Evolutionary conservation across 2,113 vertebrate species (phyloP).

Genomic region (Osmerus mordax): DNA sequence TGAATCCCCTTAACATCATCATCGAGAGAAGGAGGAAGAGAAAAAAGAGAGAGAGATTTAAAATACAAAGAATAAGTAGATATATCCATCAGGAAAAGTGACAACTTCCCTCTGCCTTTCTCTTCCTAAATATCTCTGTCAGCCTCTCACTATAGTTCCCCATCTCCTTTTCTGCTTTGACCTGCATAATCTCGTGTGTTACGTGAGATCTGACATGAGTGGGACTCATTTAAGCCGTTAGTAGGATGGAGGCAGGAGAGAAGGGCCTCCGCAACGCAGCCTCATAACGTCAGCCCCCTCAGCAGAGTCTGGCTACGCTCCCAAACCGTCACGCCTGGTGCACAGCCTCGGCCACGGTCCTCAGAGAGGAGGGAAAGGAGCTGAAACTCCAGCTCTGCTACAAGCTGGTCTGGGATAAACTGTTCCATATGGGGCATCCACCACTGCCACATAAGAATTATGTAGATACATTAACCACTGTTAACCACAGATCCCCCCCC

Average conservation of each 20-base stretch:
- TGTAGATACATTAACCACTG: constrained; percentile 50
- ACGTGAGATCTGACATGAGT: constrained; percentile 29
- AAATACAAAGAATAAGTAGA: constrained; percentile 1
- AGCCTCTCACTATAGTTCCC: neutral
- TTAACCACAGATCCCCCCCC: constrained; percentile 29
- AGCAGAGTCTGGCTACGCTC: too few relatives aligned
- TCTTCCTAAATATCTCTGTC: neutral
- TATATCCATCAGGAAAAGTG: constrained; percentile 11
- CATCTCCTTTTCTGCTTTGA: constrained; percentile 15
- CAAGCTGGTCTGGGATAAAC: constrained; percentile 54
- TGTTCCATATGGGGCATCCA: constrained; percentile 56
- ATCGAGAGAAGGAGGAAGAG: neutral
- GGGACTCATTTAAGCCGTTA: constrained; percentile 44
- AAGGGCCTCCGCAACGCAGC: constrained; percentile 18
- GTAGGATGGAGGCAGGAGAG: constrained; percentile 46
- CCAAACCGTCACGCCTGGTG: too few relatives aligned
- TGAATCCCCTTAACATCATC: neutral
- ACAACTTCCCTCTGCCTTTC: neutral
- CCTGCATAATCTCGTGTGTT: constrained; percentile 49
- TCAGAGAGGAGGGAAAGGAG: too few relatives aligned
- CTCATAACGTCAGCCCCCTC: too few relatives aligned
- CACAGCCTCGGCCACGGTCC: too few relatives aligned
- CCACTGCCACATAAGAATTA: constrained; percentile 41
- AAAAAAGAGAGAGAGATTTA: neutral
- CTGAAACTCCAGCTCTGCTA: constrained; percentile 41